Percentiles rank a stretch among this genome's conserved stretches.
Evolutionary conservation across 2,888 invertebrate genomes (phyloP).

Genomic region (Zaprionus lineosus): DNA sequence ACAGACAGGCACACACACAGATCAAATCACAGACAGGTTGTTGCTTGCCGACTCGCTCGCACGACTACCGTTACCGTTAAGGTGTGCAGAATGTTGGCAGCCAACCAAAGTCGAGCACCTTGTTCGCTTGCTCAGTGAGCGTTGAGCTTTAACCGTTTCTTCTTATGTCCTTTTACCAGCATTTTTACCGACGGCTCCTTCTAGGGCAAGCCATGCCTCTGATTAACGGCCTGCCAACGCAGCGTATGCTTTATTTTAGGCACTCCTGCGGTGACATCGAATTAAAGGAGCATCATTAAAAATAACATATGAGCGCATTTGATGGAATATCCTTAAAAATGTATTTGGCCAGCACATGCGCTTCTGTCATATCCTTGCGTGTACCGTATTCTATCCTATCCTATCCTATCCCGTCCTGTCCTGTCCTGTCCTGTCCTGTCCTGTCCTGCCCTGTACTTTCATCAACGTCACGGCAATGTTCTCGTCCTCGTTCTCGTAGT

Average conservation of each 20-base stretch:
- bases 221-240: slow-evolving; percentile 32
- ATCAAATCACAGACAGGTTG: slow-evolving; percentile 63
- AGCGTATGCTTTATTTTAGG: slow-evolving; percentile 19
- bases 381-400: slow-evolving; percentile 28
- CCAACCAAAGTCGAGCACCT: slow-evolving; percentile 81
- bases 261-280: slow-evolving; percentile 16
- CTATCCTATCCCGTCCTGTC: slow-evolving; percentile 15
- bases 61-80: slow-evolving; percentile 68
- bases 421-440: slow-evolving; percentile 18
- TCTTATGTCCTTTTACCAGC: slow-evolving; percentile 23
- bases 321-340: slow-evolving; percentile 5
- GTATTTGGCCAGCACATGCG: slow-evolving; percentile 41
- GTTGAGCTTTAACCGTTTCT: slow-evolving; percentile 5
- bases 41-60: slow-evolving; percentile 70
- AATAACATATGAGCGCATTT: slow-evolving; percentile 1
- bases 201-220: slow-evolving; percentile 10
- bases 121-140: slow-evolving; percentile 58
- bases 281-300: slow-evolving; percentile 8
- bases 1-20: slow-evolving; percentile 21
- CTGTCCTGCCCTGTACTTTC: slow-evolving; percentile 32
- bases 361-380: slow-evolving; percentile 14
- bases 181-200: slow-evolving; percentile 74
- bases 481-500: slow-evolving; percentile 39
- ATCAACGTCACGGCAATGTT: slow-evolving; percentile 67
- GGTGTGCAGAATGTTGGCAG: slow-evolving; percentile 82